A percentile compares a stretch with the other conserved stretches of the same genome.
Conservation (phyloP, 2,113 vertebrate species). For the Vidua macroura region DNA sequence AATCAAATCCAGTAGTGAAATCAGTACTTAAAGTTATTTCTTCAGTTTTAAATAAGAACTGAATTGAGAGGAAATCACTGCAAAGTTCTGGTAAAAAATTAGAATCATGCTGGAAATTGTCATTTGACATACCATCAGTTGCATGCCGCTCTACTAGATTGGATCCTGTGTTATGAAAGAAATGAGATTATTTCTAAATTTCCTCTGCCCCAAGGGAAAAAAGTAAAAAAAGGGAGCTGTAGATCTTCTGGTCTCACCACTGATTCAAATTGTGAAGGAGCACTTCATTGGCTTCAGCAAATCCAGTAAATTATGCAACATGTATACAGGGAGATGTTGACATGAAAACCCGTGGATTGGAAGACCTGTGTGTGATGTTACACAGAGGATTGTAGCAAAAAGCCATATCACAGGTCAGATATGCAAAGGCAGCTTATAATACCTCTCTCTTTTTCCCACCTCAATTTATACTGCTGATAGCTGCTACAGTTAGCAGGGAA, state of each 20-base stretch:
- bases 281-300: neutral
- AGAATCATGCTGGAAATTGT: neutral
- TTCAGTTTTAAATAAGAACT: neutral
- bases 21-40: neutral
- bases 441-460: neutral
- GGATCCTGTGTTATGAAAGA: neutral
- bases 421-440: neutral
- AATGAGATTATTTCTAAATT: neutral
- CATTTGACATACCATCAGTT: neutral
- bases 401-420: rapidly evolving
- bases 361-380: neutral
- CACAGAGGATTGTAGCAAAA: neutral
- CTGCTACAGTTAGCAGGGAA: neutral
- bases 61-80: neutral
- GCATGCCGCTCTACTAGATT: neutral
- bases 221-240: neutral
- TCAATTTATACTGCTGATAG: neutral
- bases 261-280: neutral
- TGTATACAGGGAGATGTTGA: neutral
- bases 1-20: neutral
- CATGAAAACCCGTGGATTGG: neutral
- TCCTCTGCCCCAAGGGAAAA: neutral
- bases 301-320: neutral
- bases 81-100: neutral
- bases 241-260: neutral